Evolutionary conservation across 1,140 invertebrate genomes (phyloP), one percentile per base, ranked within the genome.

Genomic region (Halictus rubicundus): DNA sequence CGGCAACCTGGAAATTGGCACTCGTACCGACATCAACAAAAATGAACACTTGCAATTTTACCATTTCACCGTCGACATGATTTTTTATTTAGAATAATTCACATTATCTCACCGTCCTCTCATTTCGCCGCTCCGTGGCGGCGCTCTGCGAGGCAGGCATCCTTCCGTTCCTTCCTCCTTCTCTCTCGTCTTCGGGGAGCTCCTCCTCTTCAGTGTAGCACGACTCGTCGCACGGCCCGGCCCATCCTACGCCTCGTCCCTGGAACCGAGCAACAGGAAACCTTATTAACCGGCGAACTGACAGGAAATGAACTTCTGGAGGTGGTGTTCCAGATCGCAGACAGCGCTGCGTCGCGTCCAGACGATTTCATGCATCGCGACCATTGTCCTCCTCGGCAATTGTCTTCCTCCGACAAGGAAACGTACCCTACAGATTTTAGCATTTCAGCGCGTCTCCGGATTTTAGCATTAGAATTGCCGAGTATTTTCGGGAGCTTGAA

Each of bases 131-230:
- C 86, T 92, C 91, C 19, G 89, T 85, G 75, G 91, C 90, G 86
- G 90, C 90, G 68, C 88, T 66, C 78, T 92, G 91, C 79, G 91
- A 92, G 88, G 91, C 88, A 76, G 91, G 91, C 91, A 92, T 92
- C 80, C 81, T 87, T 87, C 76, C 76, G 78, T 83, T 86, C 70
- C 85, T 32, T 89, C 88, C 85, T 91, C 86, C 77, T 84, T 79
- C 42, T 65, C 74, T 82, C 68, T 75, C 78, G 78, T 78, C 78
- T 83, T 82, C 77, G 60, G 75, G 80, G 63, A 64, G 81, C 82
- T 86, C 85, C 88, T 88, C 87, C 89, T 89, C 89, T 90, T 92
- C 89, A 92, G 66, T 91, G 89, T 89, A 89, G 75, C 80, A 84
- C 81, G 83, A 88, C 77, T 87, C 85, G 84, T 88, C 80, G 87